These are phyloP conservation scores for Gastracanthus pulcherrimus DNA, from an alignment of 2,888 invertebrate species.

Conservation along the genomic window DNA sequence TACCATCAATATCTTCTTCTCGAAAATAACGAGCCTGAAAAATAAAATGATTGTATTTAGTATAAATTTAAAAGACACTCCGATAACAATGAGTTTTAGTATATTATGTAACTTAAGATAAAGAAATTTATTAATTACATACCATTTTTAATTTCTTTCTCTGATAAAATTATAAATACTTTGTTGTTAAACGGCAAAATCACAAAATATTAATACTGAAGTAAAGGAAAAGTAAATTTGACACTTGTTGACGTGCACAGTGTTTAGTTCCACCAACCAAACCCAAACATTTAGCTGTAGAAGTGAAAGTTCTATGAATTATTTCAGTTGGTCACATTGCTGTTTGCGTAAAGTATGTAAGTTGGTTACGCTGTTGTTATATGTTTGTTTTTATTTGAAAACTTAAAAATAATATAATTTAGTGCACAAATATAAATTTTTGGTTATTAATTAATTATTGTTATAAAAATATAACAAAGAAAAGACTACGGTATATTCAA, in stretches of 20 bases:
- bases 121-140: neutral
- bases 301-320: too few relatives aligned
- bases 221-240: neutral
- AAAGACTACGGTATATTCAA: neutral
- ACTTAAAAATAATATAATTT: too few relatives aligned
- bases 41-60: conserved; percentile 60
- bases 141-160: neutral
- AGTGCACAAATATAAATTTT: too few relatives aligned
- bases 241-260: conserved; percentile 1
- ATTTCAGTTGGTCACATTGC: neutral
- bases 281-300: neutral
- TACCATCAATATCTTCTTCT: conserved; percentile 97
- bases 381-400: too few relatives aligned
- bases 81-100: neutral
- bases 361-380: too few relatives aligned
- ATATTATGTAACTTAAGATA: neutral
- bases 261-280: neutral
- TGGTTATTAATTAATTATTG: too few relatives aligned
- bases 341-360: too few relatives aligned
- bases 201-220: neutral
- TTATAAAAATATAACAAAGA: neutral
- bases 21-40: conserved; percentile 94
- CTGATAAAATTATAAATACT: neutral
- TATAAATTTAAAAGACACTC: neutral
- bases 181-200: neutral